Evolutionary conservation across 1,140 invertebrate species (phyloP), one percentile per base, ranked within the genome.

Genomic region (Phthorimaea operculella): DNA sequence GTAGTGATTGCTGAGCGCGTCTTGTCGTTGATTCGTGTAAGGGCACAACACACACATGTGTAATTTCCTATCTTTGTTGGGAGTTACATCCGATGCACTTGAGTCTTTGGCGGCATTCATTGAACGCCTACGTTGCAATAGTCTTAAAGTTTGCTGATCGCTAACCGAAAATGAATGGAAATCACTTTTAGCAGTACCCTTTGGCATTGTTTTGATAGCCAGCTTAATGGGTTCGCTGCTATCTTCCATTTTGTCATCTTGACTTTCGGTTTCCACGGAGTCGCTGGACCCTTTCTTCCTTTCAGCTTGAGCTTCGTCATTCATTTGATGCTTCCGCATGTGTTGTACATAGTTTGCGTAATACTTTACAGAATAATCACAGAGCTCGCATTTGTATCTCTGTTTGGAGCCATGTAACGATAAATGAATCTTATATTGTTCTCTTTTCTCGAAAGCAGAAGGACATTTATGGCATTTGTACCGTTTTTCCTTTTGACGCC

Each of bases 291-390:
- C 70, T 62, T 86, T 85, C 34, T 87, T 86, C 50, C 86, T 86
- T 16, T 88, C 87, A 0, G 88, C 89, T 59, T 89, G 87, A 2
- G 90, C 89, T 63, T 90, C 88, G n/a, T 89, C 89, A 64, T 90
- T 91, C 57, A 88, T 89, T 65, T 90, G 88, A 77, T 95, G 94
- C 68, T 94, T 92, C 45, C 90, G 90, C 68, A 92, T 82, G 69
- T 95, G 94, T 70, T 94, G 93, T 12, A 91, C 88, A 64, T 92
- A 93, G 79, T 94, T 95, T 0, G 93, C 92, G 61, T 92, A 93
- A 76, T 93, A 94, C 63, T 93, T 94, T 0, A 96, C 94, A 1
- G 94, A 93, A 78, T 96, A 97, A 80, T 96, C 94, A 76, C 95
- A 97, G 5, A 90, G 88, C 58, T 93, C 90, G 83, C 95, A 97